phyloP scores from a whole-genome alignment of 1,140 invertebrate species.

The Lasioglossum baleicum region DNA sequence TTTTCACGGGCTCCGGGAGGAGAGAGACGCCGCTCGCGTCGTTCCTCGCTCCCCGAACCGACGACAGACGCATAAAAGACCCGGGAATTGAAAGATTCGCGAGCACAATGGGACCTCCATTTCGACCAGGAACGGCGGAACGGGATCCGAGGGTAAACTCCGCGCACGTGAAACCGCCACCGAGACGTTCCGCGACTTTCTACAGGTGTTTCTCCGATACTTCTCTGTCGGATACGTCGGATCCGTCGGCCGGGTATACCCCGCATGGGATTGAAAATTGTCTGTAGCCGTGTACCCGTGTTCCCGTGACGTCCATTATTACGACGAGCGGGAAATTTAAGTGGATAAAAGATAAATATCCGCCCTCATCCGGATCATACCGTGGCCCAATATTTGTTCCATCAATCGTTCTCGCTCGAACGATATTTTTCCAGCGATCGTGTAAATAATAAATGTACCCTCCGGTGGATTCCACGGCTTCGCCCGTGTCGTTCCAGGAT shows the following conservation, averaged over 20 bases:
- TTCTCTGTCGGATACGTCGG: background rate
- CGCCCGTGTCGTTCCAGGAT: no score
- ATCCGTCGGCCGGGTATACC: background rate
- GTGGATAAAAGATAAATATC: conserved; percentile 28
- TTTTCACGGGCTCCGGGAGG: no score
- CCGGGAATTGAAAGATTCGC: background rate
- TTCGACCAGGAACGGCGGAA: background rate
- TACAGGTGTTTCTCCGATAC: background rate
- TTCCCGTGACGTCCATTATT: background rate
- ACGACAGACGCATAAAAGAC: background rate
- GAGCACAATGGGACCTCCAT: background rate
- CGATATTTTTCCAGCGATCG: conserved; percentile 9
- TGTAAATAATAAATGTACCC: conserved; percentile 22
- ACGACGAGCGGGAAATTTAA: background rate
- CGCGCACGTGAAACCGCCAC: background rate
- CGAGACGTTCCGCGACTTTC: background rate
- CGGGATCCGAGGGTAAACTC: background rate
- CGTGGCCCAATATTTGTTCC: conserved; percentile 6
- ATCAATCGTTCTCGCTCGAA: background rate
- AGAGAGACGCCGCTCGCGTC: no score
- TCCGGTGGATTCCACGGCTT: background rate
- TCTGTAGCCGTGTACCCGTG: no score
- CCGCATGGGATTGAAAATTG: background rate
- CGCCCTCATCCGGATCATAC: background rate
- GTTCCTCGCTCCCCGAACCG: no score